These are phyloP conservation scores for Rhea pennata DNA, from an alignment of 2,113 vertebrate genomes.

Conservation along the genomic window DNA sequence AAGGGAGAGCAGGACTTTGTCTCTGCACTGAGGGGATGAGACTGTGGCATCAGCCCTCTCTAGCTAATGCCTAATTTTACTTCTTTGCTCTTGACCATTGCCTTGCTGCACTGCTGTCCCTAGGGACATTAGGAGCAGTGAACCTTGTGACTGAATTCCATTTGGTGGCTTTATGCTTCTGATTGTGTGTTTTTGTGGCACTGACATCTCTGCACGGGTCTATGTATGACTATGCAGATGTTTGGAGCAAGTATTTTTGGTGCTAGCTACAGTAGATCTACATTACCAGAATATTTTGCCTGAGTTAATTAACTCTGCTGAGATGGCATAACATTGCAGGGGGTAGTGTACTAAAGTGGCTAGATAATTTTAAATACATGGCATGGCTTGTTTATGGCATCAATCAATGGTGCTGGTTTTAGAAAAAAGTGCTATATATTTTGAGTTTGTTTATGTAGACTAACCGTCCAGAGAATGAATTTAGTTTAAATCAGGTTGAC, in stretches of 20 bases:
- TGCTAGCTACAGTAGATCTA: accelerated
- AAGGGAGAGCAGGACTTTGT: accelerated
- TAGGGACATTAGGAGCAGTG: not conserved
- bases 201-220: accelerated
- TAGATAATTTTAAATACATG: accelerated
- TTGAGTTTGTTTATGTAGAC: not conserved
- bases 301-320: not conserved
- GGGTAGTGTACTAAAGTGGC: too few relatives aligned
- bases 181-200: accelerated
- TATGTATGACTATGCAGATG: accelerated
- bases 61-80: not conserved
- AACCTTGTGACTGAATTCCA: not conserved
- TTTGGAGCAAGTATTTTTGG: not conserved
- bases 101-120: not conserved
- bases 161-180: not conserved
- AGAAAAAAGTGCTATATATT: not conserved
- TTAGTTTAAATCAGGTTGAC: not conserved
- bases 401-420: not conserved
- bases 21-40: not conserved
- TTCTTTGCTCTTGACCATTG: not conserved
- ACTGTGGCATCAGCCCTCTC: accelerated
- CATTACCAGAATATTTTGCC: not conserved
- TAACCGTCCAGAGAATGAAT: too few relatives aligned
- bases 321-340: not conserved
- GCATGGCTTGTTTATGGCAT: not conserved